Percentiles rank a stretch among this genome's conserved stretches.
These are phyloP conservation scores for Hirtodrosophila trivittata DNA, from an alignment of 2,888 invertebrate genomes.

Conservation along the genomic window DNA sequence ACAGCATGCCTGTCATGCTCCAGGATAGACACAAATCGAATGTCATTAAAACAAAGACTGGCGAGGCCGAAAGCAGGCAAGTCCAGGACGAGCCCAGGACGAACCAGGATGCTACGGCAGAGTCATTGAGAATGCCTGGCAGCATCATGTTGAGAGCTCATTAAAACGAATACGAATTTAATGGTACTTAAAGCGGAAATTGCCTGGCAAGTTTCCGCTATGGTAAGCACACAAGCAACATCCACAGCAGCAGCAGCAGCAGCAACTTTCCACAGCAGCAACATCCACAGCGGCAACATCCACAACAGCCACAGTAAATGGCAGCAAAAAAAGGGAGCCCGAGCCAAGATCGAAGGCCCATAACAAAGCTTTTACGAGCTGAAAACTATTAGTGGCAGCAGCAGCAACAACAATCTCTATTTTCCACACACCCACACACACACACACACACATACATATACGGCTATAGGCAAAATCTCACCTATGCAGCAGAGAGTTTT, in stretches of 20 bases:
- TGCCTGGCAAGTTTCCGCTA: constrained; percentile 78
- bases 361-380: constrained; percentile 73
- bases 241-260: constrained; percentile 24
- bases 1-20: constrained; percentile 42
- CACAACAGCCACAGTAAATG: constrained; percentile 3
- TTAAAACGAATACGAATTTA: constrained; percentile 79
- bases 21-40: constrained; percentile 66
- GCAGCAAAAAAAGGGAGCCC: constrained; percentile 19
- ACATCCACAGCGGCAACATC: neutral
- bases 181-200: constrained; percentile 80
- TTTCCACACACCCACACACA: constrained; percentile 15
- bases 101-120: too few species aligned
- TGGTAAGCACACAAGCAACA: constrained; percentile 53
- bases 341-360: constrained; percentile 64
- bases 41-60: constrained; percentile 72
- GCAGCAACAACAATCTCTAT: constrained; percentile 38
- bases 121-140: constrained; percentile 33
- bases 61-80: too few species aligned
- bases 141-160: constrained; percentile 79
- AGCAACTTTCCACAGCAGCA: constrained; percentile 8
- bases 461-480: constrained; percentile 19
- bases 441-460: constrained; percentile 7
- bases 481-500: constrained; percentile 21
- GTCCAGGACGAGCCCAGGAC: too few species aligned
- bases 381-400: constrained; percentile 74